A percentile compares a stretch with the other conserved stretches of the same genome.
Evolutionary conservation across 2,113 vertebrate genomes (phyloP).

Genomic region (Lophochroa leadbeateri): DNA sequence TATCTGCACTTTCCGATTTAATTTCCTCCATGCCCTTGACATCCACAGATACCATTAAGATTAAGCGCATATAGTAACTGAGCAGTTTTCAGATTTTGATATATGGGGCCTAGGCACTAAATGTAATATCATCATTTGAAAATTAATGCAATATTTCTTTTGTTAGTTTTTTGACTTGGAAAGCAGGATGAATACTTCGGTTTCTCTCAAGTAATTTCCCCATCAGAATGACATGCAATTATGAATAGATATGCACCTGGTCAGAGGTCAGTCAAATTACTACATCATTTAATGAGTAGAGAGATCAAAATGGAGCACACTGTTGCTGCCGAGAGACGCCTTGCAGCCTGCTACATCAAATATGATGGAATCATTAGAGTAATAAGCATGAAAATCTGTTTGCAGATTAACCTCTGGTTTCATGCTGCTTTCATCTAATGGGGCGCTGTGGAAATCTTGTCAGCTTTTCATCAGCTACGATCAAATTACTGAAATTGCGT

Average conservation of each 20-base stretch:
- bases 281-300: conserved; percentile 91
- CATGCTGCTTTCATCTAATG: conserved; percentile 87
- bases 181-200: conserved; percentile 77
- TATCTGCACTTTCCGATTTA: conserved; percentile 99
- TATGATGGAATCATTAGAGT: conserved; percentile 98
- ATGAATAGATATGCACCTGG: conserved; percentile 86
- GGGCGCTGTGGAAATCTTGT: conserved; percentile 83
- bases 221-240: conserved; percentile 94
- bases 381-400: conserved; percentile 99
- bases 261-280: conserved; percentile 97
- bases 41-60: conserved; percentile 99
- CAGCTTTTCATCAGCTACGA: conserved; percentile 87
- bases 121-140: conserved; percentile 99
- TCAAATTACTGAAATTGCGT: conserved; percentile 85
- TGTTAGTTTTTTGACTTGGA: conserved; percentile 84
- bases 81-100: conserved; percentile 93
- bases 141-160: conserved; percentile 99
- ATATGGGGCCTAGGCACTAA: conserved; percentile 92
- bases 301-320: conserved; percentile 87
- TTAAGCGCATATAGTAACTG: conserved; percentile 96
- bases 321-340: conserved; percentile 84
- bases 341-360: conserved; percentile 88
- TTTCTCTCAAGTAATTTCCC: conserved; percentile 82
- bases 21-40: conserved; percentile 99
- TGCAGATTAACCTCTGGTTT: conserved; percentile 92